Conservation (phyloP, 2,797 vertebrate species). For the Lutjanus argentimaculatus region DNA sequence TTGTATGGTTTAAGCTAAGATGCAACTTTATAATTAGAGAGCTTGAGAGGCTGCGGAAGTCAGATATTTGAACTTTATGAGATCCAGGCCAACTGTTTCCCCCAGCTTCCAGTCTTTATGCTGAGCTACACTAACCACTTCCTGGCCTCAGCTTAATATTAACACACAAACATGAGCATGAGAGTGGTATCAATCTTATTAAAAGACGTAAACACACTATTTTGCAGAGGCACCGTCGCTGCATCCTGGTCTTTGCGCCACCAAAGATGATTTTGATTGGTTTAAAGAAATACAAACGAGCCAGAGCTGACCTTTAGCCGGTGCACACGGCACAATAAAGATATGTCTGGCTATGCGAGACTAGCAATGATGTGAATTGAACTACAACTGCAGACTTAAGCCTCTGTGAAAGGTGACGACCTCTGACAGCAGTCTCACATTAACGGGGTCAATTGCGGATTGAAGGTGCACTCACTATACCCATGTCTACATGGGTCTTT, state of each 20-base stretch:
- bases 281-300: too few relatives aligned
- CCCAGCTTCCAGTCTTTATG: background rate
- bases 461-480: constrained; percentile 22
- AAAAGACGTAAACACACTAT: too few relatives aligned
- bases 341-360: too few relatives aligned
- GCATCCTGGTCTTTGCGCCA: too few relatives aligned
- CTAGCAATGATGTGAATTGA: background rate
- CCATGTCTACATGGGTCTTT: background rate
- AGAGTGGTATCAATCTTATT: too few relatives aligned
- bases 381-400: constrained; percentile 7
- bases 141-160: background rate
- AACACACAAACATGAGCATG: background rate
- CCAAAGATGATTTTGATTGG: too few relatives aligned
- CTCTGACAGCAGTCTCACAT: constrained; percentile 35
- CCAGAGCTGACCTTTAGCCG: too few relatives aligned
- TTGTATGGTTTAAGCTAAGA: background rate
- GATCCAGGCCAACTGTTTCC: background rate
- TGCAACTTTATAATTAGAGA: background rate
- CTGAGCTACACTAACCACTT: background rate
- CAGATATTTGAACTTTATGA: background rate
- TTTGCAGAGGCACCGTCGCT: too few relatives aligned
- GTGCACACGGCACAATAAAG: too few relatives aligned
- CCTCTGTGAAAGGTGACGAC: constrained; percentile 36
- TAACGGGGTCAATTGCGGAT: constrained; percentile 54
- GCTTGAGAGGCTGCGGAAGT: background rate